These are phyloP conservation scores for Scomber scombrus DNA, from an alignment of 2,113 vertebrate genomes.

Conservation along the genomic window DNA sequence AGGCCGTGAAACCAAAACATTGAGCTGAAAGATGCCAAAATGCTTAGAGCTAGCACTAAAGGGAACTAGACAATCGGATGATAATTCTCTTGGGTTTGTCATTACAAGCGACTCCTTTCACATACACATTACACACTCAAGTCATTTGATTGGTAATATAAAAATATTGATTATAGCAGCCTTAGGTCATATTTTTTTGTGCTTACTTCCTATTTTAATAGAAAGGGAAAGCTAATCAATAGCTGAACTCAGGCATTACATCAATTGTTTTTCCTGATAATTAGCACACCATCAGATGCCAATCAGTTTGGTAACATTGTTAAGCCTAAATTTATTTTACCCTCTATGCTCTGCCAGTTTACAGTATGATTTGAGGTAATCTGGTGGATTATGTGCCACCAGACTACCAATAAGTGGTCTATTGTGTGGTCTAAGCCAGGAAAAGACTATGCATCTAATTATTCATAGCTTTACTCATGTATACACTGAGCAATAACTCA, in stretches of 20 bases:
- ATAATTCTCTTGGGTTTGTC: too few species aligned
- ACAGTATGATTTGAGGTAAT: conserved; percentile 24
- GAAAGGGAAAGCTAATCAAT: conserved; percentile 5
- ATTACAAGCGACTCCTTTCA: background rate
- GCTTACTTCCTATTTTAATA: background rate
- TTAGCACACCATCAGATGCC: conserved; percentile 9
- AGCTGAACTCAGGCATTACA: background rate
- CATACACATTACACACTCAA: background rate
- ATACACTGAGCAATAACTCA: conserved; percentile 20
- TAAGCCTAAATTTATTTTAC: conserved; percentile 24
- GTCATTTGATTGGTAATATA: background rate
- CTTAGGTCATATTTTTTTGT: background rate
- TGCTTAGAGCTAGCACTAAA: too few species aligned
- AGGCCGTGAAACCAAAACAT: too few species aligned
- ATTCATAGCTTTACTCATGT: conserved; percentile 35
- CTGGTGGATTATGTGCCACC: conserved; percentile 25
- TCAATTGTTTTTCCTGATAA: conserved; percentile 21
- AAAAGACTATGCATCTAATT: conserved; percentile 28
- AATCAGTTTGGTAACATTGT: conserved; percentile 41
- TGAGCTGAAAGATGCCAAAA: too few species aligned
- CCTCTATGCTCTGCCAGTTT: conserved; percentile 13
- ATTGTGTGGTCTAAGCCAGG: conserved; percentile 19
- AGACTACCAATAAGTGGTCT: conserved; percentile 21
- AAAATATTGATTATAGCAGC: conserved; percentile 3
- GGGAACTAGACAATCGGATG: too few species aligned